phyloP scores from a whole-genome alignment of 2,113 vertebrate species.

The Cyphomyrus discorhynchus region DNA sequence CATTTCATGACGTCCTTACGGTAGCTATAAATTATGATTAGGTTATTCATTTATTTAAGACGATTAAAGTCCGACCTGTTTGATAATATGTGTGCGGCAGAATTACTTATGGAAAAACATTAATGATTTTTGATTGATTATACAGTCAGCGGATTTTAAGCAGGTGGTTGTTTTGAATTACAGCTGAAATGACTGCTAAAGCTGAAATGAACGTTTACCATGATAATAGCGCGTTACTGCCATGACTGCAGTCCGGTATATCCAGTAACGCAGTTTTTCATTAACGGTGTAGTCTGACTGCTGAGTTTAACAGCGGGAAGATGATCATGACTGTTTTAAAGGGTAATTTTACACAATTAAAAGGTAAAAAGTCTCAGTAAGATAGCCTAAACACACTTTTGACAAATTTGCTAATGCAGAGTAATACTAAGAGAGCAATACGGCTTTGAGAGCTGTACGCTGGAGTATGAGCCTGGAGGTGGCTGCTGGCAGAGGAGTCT shows the following conservation, averaged over 20 bases:
- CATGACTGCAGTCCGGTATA: background rate
- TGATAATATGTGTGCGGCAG: background rate
- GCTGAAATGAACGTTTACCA: background rate
- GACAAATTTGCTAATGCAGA: background rate
- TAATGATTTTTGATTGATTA: background rate
- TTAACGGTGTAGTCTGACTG: background rate
- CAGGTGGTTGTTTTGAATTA: background rate
- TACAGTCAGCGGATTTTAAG: background rate
- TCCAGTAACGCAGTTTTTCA: background rate
- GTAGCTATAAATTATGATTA: background rate
- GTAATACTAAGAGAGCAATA: background rate
- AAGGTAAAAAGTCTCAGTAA: background rate
- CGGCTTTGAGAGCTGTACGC: background rate
- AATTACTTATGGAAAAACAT: background rate
- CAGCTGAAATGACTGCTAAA: background rate
- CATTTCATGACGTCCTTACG: background rate
- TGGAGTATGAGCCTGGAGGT: background rate
- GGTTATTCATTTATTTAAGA: background rate
- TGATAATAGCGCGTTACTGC: background rate
- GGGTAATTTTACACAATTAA: background rate
- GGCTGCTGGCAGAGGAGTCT: background rate
- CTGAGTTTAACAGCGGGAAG: background rate
- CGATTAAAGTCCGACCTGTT: background rate
- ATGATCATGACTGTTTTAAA: background rate
- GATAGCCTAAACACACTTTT: background rate